Evolutionary conservation across 2,113 vertebrate species (phyloP), one percentile per base, ranked within the genome.

Genomic region (Amblyopsis rosae): DNA sequence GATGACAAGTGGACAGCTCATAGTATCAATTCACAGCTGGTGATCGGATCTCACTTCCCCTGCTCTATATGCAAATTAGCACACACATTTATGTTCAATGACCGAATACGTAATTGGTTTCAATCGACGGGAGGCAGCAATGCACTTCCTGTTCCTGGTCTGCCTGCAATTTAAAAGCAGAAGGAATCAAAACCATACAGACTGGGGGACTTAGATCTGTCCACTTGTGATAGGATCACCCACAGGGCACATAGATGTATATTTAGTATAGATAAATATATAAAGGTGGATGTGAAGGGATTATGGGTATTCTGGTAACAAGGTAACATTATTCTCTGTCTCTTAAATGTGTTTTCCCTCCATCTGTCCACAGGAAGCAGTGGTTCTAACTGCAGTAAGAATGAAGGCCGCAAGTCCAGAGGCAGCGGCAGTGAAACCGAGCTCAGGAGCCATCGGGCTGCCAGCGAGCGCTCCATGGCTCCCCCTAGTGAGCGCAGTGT

Each of bases 381-480:
- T 0, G 96, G 97, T 65, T 99, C 97, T 1, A 98, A 98, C 90
- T 95, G 96, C 81, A 98, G 95, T 0, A 95, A 99, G 85, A 91
- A 84, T 1, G 92, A 92, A 67, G 89, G 92, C 6, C 81, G 94
- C 0, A 99, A 96, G 81, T 97, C 94, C 0, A 94, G 93, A 0
- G 96, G 95, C 77, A 96, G 93, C 0, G 95, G 96, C 72, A 98
- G 96, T 0, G 96, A 98, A 73, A 93, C 94, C 0, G 98, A 99
- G 87, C 91, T 94, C 89, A 94, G 17, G 87, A 95, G 67, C 92
- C 96, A 50, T 88, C 89, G 15, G 46, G 89, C 91, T 10, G 93
- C 94, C 58, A 98, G 95, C 0, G 96, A 98, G 91, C 95, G 95
- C 86, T 97, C 96, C 0, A 91, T 91, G 26, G 95, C 94, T 0